Conservation (phyloP, 1,140 invertebrate genomes). For the Drosophila albomicans region DNA sequence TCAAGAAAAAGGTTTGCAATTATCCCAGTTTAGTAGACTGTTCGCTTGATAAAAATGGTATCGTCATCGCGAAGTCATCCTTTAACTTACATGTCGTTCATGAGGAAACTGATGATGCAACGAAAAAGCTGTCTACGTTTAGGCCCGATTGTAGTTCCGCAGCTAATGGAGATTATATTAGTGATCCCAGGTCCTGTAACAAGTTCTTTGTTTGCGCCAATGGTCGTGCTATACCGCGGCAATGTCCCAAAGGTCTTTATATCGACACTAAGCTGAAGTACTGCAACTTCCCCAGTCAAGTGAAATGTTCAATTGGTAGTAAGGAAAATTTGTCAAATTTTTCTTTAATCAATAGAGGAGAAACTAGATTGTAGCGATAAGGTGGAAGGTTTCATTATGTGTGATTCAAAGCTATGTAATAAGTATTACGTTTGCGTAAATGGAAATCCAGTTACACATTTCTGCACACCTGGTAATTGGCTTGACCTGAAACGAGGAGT, state of each 20-base stretch:
- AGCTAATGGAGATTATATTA: slow-evolving; percentile 48
- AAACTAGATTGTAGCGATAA: slow-evolving; percentile 33
- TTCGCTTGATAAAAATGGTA: neutral
- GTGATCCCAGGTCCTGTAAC: slow-evolving; percentile 50
- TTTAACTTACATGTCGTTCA: neutral
- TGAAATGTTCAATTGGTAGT: slow-evolving; percentile 37
- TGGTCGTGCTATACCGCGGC: slow-evolving; percentile 39
- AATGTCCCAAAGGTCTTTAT: slow-evolving; percentile 58
- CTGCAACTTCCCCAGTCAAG: slow-evolving; percentile 51
- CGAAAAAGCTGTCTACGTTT: neutral
- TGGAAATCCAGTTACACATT: slow-evolving; percentile 38
- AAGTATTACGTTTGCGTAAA: slow-evolving; percentile 58
- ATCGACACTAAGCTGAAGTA: slow-evolving; percentile 42
- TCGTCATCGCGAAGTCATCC: neutral
- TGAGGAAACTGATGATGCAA: neutral
- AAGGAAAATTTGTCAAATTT: neutral
- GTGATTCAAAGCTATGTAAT: slow-evolving; percentile 44
- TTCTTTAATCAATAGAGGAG: too few relatives aligned
- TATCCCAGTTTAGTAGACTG: slow-evolving; percentile 60
- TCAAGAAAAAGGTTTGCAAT: slow-evolving; percentile 60
- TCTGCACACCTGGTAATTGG: slow-evolving; percentile 55
- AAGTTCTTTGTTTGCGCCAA: slow-evolving; percentile 62
- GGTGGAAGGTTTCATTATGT: slow-evolving; percentile 21
- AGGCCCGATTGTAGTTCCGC: slow-evolving; percentile 32
- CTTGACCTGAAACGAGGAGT: slow-evolving; percentile 45